Evolutionary conservation across 2,113 vertebrate species (phyloP).

Genomic region (Archocentrus centrarchus): DNA sequence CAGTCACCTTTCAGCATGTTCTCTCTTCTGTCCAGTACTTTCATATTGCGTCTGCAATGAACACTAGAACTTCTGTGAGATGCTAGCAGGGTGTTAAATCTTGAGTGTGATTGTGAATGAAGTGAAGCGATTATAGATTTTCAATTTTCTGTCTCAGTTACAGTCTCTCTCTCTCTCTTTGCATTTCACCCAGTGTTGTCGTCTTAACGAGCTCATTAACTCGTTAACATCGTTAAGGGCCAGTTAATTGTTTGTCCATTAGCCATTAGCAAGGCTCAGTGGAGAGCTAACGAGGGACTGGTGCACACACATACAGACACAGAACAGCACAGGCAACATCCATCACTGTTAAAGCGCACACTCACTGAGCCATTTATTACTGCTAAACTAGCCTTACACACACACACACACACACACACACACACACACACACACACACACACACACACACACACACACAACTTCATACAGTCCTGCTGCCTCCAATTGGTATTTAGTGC

Average conservation of each 20-base stretch:
- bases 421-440: slow-evolving; percentile 8
- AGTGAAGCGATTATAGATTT: slow-evolving; percentile 32
- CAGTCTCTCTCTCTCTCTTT: not conserved
- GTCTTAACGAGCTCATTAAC: slow-evolving; percentile 68
- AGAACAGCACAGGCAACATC: slow-evolving; percentile 40
- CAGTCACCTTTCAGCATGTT: not conserved
- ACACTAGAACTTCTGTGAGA: not conserved
- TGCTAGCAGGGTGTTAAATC: not conserved
- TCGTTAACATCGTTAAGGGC: slow-evolving; percentile 72
- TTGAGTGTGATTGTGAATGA: not conserved
- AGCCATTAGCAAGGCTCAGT: slow-evolving; percentile 71
- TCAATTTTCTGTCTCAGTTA: slow-evolving; percentile 39
- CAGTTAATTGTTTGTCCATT: slow-evolving; percentile 77
- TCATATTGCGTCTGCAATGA: not conserved
- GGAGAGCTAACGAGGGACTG: slow-evolving; percentile 65
- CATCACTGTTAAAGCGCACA: slow-evolving; percentile 64
- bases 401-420: slow-evolving; percentile 22
- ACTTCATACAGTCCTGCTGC: not conserved
- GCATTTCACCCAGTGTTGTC: slow-evolving; percentile 4
- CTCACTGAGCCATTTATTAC: slow-evolving; percentile 65
- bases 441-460: not conserved
- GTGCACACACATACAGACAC: slow-evolving; percentile 21
- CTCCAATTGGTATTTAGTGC: slow-evolving; percentile 36
- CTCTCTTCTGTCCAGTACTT: not conserved
- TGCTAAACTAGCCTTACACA: slow-evolving; percentile 34